Conservation (phyloP, 2,797 vertebrate species). For the Natrix natrix region DNA sequence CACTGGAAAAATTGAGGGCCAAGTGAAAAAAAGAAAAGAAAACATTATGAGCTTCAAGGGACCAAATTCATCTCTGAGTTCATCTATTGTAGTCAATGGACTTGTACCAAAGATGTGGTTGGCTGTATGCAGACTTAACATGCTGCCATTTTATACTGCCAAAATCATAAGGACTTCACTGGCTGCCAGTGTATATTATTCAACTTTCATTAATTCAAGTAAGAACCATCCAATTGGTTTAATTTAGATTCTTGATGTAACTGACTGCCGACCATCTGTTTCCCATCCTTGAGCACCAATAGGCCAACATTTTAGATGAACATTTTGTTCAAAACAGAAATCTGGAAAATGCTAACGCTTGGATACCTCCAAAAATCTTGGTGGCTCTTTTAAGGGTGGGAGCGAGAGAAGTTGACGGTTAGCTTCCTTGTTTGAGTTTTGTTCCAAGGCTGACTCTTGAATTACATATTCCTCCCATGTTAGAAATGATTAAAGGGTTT, state of each 20-base stretch:
- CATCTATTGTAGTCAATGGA: conserved; percentile 5
- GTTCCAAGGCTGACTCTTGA: conserved; percentile 38
- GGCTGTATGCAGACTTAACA: conserved; percentile 41
- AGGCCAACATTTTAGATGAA: conserved; percentile 24
- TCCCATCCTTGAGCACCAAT: conserved; percentile 38
- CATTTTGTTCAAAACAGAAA: conserved; percentile 20
- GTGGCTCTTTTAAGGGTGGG: conserved; percentile 1
- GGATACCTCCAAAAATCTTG: conserved; percentile 31
- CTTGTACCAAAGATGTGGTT: neutral
- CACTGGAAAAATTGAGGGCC: neutral
- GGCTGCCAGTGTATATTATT: conserved; percentile 59
- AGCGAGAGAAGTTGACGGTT: conserved; percentile 3
- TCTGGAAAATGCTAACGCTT: conserved; percentile 32
- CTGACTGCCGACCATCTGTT: conserved; percentile 66
- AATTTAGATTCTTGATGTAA: conserved; percentile 64
- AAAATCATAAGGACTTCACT: conserved; percentile 42
- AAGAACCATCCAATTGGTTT: conserved; percentile 62
- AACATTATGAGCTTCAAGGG: neutral
- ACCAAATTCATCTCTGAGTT: neutral
- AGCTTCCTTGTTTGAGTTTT: conserved; percentile 14
- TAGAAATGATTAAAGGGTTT: conserved; percentile 40
- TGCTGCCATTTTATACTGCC: conserved; percentile 30
- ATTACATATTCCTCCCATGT: conserved; percentile 4
- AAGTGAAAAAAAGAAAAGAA: neutral
- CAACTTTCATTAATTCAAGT: conserved; percentile 67